These are phyloP conservation scores for Notechis scutatus DNA, from an alignment of 2,113 vertebrate species.

Conservation along the genomic window DNA sequence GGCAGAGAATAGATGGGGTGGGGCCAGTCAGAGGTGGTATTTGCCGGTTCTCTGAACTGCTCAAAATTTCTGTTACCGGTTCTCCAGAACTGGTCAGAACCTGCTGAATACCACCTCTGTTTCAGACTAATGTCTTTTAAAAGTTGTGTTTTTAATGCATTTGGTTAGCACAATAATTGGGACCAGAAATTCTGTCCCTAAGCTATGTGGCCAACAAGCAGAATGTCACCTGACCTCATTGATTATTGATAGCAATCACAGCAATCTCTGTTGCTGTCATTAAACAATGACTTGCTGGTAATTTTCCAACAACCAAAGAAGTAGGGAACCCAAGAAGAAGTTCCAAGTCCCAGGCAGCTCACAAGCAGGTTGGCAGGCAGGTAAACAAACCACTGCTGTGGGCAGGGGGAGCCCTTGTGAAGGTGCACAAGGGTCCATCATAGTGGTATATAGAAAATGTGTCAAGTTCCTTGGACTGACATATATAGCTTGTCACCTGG, in stretches of 20 bases:
- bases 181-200: background rate
- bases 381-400: background rate
- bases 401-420: too few relatives aligned
- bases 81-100: too few relatives aligned
- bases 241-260: background rate
- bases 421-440: background rate
- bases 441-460: too few relatives aligned
- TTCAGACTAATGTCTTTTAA: background rate
- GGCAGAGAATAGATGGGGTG: too few relatives aligned
- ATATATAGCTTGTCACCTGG: background rate
- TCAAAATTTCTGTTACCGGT: too few relatives aligned
- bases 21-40: too few relatives aligned
- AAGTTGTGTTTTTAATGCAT: background rate
- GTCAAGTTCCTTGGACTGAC: background rate
- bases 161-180: background rate
- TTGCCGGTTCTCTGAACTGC: too few relatives aligned
- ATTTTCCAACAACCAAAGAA: background rate
- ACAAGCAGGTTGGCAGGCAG: background rate
- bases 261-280: background rate
- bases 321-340: background rate
- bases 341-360: background rate
- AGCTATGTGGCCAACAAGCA: background rate
- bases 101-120: too few relatives aligned
- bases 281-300: background rate
- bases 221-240: background rate